A percentile compares a stretch with the other conserved stretches of the same genome.
Conservation (phyloP, 92 coral and sea anemone genomes). For the Zoanthus sansibaricus region DNA sequence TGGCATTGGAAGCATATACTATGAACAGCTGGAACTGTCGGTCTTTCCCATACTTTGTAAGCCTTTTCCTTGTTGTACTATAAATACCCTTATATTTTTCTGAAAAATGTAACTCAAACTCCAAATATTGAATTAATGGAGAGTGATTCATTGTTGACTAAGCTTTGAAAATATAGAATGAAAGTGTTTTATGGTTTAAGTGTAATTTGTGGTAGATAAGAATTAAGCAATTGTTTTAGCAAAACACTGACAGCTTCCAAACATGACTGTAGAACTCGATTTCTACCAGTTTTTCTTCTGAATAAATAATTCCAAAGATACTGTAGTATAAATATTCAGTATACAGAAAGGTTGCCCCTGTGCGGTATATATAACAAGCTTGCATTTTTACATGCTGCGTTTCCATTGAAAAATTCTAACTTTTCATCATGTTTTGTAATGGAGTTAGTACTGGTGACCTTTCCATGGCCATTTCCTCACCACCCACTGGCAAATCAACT, state of each 20-base stretch:
- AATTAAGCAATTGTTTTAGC: neutral
- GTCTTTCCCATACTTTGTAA: constrained; percentile 28
- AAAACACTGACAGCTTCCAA: neutral
- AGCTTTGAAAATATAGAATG: constrained; percentile 5
- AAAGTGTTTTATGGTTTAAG: neutral
- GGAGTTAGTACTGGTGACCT: constrained; percentile 33
- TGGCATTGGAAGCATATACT: constrained; percentile 25
- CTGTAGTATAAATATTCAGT: neutral
- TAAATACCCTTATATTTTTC: neutral
- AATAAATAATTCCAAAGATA: neutral
- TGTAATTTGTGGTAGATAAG: neutral
- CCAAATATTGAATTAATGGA: constrained; percentile 1
- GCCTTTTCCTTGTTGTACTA: neutral
- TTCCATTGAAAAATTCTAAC: constrained; percentile 38
- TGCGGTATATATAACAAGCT: neutral
- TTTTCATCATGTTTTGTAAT: constrained; percentile 42
- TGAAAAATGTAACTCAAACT: neutral
- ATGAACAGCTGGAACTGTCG: neutral
- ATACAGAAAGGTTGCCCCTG: constrained; percentile 10
- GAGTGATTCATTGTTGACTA: constrained; percentile 3
- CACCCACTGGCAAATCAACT: constrained; percentile 7
- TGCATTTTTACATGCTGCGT: constrained; percentile 33
- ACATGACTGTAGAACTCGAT: neutral
- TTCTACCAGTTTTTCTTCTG: neutral
- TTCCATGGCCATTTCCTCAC: neutral